Conservation (phyloP, 2,797 vertebrate species). For the Thamnophis elegans region DNA sequence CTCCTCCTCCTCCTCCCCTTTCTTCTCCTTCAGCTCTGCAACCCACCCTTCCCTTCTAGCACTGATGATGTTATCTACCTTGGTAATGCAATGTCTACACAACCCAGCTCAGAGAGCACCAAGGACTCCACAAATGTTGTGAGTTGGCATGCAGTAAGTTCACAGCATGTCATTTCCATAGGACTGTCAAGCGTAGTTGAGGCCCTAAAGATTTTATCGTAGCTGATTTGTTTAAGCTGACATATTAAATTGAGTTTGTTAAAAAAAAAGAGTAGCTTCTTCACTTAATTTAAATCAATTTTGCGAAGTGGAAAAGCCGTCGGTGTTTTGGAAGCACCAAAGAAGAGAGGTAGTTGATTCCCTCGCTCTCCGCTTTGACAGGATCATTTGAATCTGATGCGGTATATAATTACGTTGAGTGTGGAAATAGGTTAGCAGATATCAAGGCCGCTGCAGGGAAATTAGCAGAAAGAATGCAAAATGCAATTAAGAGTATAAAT, state of each 20-base stretch:
- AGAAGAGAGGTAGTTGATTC: conserved; percentile 28
- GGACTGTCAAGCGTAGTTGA: background rate
- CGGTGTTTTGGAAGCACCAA: conserved; percentile 42
- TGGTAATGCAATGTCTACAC: too few relatives aligned
- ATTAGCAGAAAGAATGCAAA: conserved; percentile 46
- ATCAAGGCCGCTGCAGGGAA: conserved; percentile 55
- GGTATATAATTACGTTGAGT: conserved; percentile 62
- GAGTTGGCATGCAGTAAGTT: background rate
- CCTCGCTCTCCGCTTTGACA: conserved; percentile 55
- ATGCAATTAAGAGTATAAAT: conserved; percentile 65
- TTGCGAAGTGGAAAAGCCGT: background rate
- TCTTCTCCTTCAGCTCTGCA: too few relatives aligned
- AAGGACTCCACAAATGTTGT: background rate
- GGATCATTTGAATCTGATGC: conserved; percentile 62
- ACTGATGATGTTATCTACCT: too few relatives aligned
- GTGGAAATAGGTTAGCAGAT: conserved; percentile 60
- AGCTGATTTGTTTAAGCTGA: background rate
- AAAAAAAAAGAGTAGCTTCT: background rate
- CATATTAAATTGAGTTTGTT: background rate
- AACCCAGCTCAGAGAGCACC: background rate
- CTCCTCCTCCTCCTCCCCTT: too few relatives aligned
- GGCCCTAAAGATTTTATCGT: conserved; percentile 26
- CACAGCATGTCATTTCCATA: background rate
- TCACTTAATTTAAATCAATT: background rate
- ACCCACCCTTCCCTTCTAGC: too few relatives aligned